Evolutionary conservation across 1,140 invertebrate species (phyloP).

Genomic region (Zaprionus gabonicus): DNA sequence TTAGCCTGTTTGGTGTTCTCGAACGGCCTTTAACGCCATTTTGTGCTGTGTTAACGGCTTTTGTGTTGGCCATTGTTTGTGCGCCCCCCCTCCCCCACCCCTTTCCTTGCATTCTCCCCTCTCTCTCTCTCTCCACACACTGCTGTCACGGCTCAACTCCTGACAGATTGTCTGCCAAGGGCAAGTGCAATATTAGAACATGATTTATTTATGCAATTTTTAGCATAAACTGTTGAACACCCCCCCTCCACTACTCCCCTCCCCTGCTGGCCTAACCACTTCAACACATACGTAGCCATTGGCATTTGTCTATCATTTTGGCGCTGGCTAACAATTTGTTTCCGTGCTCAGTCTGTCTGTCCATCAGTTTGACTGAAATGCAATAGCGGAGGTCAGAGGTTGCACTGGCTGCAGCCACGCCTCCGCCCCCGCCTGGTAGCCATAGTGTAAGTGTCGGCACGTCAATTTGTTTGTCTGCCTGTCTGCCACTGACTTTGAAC

Average conservation of each 20-base stretch:
- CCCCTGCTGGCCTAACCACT: not conserved
- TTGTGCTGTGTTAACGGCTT: slow-evolving; percentile 67
- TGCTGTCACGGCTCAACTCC: slow-evolving; percentile 38
- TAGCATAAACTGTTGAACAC: slow-evolving; percentile 55
- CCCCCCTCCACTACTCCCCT: slow-evolving; percentile 8
- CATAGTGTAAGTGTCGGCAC: slow-evolving; percentile 72
- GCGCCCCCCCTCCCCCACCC: not conserved
- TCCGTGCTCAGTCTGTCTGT: slow-evolving; percentile 27
- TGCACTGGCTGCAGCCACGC: not conserved
- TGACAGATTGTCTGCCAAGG: slow-evolving; percentile 79
- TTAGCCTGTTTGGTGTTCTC: slow-evolving; percentile 49
- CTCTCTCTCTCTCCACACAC: not conserved
- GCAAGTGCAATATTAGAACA: slow-evolving; percentile 83
- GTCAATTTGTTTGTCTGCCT: slow-evolving; percentile 77
- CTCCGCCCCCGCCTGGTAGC: not conserved
- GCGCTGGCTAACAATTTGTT: slow-evolving; percentile 69
- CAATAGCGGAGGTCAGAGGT: not conserved
- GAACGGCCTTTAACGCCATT: slow-evolving; percentile 80
- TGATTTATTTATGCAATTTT: slow-evolving; percentile 84
- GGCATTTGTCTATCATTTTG: slow-evolving; percentile 78
- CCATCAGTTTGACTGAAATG: slow-evolving; percentile 43
- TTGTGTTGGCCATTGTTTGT: slow-evolving; percentile 46
- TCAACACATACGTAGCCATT: slow-evolving; percentile 34
- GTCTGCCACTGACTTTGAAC: slow-evolving; percentile 14
- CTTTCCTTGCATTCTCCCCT: not conserved